Conservation (phyloP, 2,888 invertebrate species). For the Morpho achilles region DNA sequence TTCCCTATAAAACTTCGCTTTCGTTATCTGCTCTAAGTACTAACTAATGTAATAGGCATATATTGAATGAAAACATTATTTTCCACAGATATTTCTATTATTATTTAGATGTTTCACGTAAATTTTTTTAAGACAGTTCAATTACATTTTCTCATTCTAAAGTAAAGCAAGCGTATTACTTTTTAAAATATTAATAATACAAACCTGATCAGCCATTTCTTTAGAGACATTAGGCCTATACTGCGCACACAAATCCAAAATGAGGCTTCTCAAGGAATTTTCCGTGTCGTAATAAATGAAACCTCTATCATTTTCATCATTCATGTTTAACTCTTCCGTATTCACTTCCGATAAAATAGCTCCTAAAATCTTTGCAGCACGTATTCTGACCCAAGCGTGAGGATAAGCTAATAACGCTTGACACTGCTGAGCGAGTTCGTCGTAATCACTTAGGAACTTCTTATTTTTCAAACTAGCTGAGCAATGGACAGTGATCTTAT, state of each 20-base stretch:
- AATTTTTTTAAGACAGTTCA: too few relatives aligned
- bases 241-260: constrained; percentile 87
- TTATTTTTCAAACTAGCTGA: constrained; percentile 76
- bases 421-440: constrained; percentile 82
- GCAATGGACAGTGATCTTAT: constrained; percentile 83
- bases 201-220: constrained; percentile 86
- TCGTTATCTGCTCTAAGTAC: too few relatives aligned
- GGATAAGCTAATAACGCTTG: constrained; percentile 88
- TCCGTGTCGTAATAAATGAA: constrained; percentile 82
- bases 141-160: too few relatives aligned
- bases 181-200: background rate
- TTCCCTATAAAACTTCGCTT: too few relatives aligned
- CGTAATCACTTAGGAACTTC: constrained; percentile 63
- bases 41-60: too few relatives aligned
- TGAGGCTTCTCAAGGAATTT: constrained; percentile 81
- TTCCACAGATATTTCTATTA: too few relatives aligned
- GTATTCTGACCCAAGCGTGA: constrained; percentile 92
- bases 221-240: constrained; percentile 83
- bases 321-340: constrained; percentile 78
- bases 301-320: constrained; percentile 61
- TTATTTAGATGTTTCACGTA: too few relatives aligned
- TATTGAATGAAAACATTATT: too few relatives aligned
- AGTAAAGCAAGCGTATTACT: too few relatives aligned
- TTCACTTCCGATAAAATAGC: constrained; percentile 83
- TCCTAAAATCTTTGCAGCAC: constrained; percentile 87